Evolutionary conservation across 2,888 invertebrate species (phyloP).

Genomic region (Celastrina argiolus): DNA sequence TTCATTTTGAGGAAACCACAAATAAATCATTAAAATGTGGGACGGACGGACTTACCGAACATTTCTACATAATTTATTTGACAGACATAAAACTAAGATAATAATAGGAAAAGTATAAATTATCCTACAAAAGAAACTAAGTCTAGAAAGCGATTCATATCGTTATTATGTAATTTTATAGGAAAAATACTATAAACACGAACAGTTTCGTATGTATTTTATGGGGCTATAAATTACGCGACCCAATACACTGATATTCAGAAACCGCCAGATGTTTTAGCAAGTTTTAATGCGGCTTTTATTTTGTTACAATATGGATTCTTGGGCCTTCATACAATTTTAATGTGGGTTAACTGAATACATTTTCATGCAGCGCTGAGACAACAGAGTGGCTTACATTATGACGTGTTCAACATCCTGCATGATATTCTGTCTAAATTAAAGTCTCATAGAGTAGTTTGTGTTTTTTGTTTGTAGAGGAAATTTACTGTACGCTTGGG

Average conservation of each 20-base stretch:
- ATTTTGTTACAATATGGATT: background rate
- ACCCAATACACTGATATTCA: background rate
- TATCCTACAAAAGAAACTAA: background rate
- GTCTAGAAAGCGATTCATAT: background rate
- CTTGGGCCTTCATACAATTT: background rate
- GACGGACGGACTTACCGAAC: background rate
- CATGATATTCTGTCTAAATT: too few relatives aligned
- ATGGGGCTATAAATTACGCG: background rate
- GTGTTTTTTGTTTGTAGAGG: too few relatives aligned
- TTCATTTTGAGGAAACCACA: background rate
- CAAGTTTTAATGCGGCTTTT: background rate
- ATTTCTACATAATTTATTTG: background rate
- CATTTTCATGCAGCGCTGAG: background rate
- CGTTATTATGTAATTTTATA: background rate
- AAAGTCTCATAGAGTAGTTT: too few relatives aligned
- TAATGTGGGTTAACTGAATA: slow-evolving; percentile 3
- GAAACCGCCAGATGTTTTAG: background rate
- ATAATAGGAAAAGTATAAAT: background rate
- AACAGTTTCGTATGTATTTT: background rate
- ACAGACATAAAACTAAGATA: background rate
- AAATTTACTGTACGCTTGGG: too few relatives aligned
- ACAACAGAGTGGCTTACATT: background rate
- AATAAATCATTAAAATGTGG: background rate
- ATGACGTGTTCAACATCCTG: background rate
- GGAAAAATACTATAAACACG: background rate